Base-by-base conservation (phyloP, 2,888 invertebrate genomes). In the Calameuta idolon region DNA sequence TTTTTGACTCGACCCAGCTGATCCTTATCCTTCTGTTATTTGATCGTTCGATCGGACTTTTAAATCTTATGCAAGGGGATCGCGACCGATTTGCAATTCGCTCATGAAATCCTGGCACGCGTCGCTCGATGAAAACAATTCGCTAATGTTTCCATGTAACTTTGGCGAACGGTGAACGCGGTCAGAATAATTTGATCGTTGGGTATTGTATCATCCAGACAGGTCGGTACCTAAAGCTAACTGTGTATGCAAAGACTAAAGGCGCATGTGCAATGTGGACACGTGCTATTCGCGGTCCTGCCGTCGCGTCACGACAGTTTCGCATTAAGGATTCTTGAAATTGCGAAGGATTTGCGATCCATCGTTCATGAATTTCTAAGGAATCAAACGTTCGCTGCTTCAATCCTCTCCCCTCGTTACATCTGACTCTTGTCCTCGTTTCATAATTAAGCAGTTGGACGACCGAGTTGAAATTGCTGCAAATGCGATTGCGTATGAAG, bases 71-170 rank as follows among this genome's bases (percentile, higher is more conserved):
- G 55, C 55, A 55, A 55, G 55, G 23, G 55, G 23, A 23, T 55
- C 23, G 55, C 23, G 23, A 55, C 5, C 55, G 55, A 73, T 76
- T 71, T 33, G 76, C 35, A 76, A 71, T 12, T 69, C 73, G 35
- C 37, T 76, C 76, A 76, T 73, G 76, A 73, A 76, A 71, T 33
- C 11, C 35, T 34, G 35, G 30, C 40, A 55, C 76, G 73, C 76
- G 55, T 76, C 40, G 9, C 55, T 55, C 23, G 2, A 55, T 23
- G 55, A 55, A 55, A 55, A 55, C 55, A 55, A 55, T 55, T 55
- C 23, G 55, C 55, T 55, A 55, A 55, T 15, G 55, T 55, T 55
- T 55, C 55, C 23, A 55, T 23, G 55, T 23, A 55, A 55, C 55
- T 55, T 55, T 55, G 9, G 55, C 9, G 55, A 55, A 55, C 5